Evolutionary conservation across 2,888 invertebrate genomes (phyloP).

Genomic region (Selenia dentaria): DNA sequence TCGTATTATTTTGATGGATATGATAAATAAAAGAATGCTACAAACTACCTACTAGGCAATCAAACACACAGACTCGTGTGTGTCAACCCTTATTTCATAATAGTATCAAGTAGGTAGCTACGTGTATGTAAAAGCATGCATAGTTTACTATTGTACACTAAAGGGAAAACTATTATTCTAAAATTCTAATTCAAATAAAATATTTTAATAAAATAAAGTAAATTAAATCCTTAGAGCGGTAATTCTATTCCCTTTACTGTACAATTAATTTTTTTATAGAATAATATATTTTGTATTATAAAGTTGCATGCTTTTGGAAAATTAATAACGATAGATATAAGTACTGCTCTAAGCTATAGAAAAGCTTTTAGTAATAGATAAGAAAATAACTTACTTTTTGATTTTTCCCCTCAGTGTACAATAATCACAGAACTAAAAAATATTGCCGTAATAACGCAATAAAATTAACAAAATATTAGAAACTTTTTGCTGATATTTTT

Average conservation of each 20-base stretch:
- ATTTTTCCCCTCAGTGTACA: slow-evolving; percentile 82
- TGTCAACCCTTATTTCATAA: no score
- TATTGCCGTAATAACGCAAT: neutral
- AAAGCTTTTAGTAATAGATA: slow-evolving; percentile 61
- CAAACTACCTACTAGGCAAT: no score
- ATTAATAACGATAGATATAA: slow-evolving; percentile 38
- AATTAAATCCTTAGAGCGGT: slow-evolving; percentile 73
- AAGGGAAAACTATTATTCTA: slow-evolving; percentile 68
- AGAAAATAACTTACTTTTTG: slow-evolving; percentile 73
- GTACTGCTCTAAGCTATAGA: slow-evolving; percentile 78
- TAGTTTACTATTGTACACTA: slow-evolving; percentile 76
- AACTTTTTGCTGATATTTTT: no score
- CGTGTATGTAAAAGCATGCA: no score
- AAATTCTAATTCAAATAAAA: slow-evolving; percentile 22
- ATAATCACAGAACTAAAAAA: slow-evolving; percentile 55
- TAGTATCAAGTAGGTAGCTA: no score
- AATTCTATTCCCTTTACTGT: slow-evolving; percentile 79
- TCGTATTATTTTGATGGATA: no score
- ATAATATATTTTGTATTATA: slow-evolving; percentile 32
- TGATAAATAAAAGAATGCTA: no score
- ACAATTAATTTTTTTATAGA: no score
- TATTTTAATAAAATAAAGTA: slow-evolving; percentile 34
- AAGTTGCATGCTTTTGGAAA: slow-evolving; percentile 64
- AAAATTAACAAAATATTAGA: neutral
- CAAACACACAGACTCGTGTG: no score